Base-by-base conservation (phyloP, 2,113 vertebrate species). In the Oxyura jamaicensis region DNA sequence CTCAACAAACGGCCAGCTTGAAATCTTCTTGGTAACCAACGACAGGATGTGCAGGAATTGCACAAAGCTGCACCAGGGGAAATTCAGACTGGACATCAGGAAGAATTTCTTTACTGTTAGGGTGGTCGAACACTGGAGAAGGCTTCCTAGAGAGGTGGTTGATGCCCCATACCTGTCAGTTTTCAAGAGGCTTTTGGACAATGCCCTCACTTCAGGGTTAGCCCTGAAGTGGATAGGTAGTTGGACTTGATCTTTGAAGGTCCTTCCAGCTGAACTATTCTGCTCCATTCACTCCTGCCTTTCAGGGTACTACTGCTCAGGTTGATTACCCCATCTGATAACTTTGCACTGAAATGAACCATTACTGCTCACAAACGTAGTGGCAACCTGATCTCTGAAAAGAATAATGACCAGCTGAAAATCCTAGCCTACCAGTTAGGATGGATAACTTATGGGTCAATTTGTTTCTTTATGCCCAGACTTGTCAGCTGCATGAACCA, bases 331-430 rank as follows among this genome's bases (percentile, higher is more conserved):
- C 26, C 19, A 10, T 16, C 17, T 68, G 63, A 21, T 10, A 56
- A 52, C 26, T 82, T 52, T 28, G 35, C 29, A 62, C 8, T 3
- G 5, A 62, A 74, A 66, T 0, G 4, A 46, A 56, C 35, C 41
- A 16, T 35, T 46, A 4, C 31, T 59, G 50, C 44, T 71, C 44
- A 53, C 4, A 42, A 0, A 0, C 6, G 52, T 46, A 46, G 58
- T 8, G 72, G 10, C 28, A 76, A 76, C 15, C 9, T 17, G 25
- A 74, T 23, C 29, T 48, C 72, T 42, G 41, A 21, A 53, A 68
- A 58, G 20, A 68, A 42, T 11, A 75, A 76, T 6, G 10, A 77
- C 48, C 16, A 85, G 12, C 55, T 79, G n/a, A 89, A 93, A 94
- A 55, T 59, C 14, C 31, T 55, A 50, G 21, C 14, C 13, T 21